These are phyloP conservation scores for Aphis gossypii DNA, from an alignment of 1,140 invertebrate genomes.

Conservation along the genomic window DNA sequence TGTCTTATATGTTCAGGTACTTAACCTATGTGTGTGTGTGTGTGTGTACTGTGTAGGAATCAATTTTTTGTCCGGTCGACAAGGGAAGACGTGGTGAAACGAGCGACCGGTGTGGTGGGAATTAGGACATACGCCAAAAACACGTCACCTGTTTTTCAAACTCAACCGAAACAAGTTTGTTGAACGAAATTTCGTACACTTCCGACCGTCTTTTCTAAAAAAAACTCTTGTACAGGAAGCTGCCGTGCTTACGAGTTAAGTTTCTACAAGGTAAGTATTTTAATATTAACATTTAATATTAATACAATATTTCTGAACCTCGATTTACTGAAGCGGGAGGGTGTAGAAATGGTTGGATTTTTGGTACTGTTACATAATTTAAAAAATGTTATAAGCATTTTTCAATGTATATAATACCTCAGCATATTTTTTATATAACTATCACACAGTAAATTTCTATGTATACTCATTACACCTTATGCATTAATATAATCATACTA, in stretches of 20 bases:
- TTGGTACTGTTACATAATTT: neutral
- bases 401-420: neutral
- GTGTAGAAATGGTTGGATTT: neutral
- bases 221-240: neutral
- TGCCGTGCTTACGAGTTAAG: neutral
- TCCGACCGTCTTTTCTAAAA: too few species aligned
- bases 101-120: neutral
- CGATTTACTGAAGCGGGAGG: neutral
- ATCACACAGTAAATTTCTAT: too few species aligned
- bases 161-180: neutral
- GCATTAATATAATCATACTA: too few species aligned
- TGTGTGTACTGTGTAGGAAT: neutral
- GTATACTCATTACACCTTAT: too few species aligned
- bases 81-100: neutral
- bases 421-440: neutral
- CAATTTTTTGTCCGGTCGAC: neutral
- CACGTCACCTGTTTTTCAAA: neutral
- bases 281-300: too few species aligned
- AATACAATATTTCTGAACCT: neutral
- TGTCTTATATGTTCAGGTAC: neutral
- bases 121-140: conserved; percentile 19
- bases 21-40: neutral
- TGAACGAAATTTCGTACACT: neutral
- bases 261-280: neutral
- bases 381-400: neutral